Evolutionary conservation across 2,888 invertebrate genomes (phyloP), one percentile per base, ranked within the genome.

Genomic region (Drosophila paucipuncta): DNA sequence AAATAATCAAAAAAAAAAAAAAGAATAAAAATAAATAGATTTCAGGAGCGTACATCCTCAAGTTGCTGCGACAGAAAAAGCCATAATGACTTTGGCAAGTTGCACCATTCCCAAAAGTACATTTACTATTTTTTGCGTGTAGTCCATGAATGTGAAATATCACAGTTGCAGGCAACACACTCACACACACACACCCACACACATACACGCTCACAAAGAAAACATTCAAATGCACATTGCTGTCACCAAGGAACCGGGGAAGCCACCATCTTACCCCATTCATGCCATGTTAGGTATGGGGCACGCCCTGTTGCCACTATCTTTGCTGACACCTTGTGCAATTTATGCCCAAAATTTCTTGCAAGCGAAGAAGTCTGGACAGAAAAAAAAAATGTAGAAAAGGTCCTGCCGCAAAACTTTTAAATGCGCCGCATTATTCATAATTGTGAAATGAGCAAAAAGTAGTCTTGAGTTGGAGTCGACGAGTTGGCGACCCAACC

Each of bases 401-500:
- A 55, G 68, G 54, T 54, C 60, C 28, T 75, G 72, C 78, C 70
- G 72, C 76, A 85, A 82, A 89, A 89, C 83, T 89, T 89, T 90
- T 78, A 82, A 90, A 84, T 80, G 83, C 84, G 79, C 73, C 78
- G 81, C 88, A 90, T 89, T 80, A 90, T 83, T 89, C 83, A 89
- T 85, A 85, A 88, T 85, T 78, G 71, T 72, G 62, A 57, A 57
- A 39, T 39, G 57, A 2, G 57, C 31, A 68, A 68, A 72, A 55
- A 61, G 41, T 63, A 16, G 9, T 25, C 47, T 18, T 16, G 4
- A 28, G 11, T 28, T 9, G 28, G 13, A 68, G 52, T 73, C 69
- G 37, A 4, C 22, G 66, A 25, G 16, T 25, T 47, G 47, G 47
- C 16, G 22, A 25, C 13, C 47, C 47, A 25, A 47, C 22, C 22